These are phyloP conservation scores for Mycteria americana DNA, from an alignment of 2,797 vertebrate genomes.

Conservation along the genomic window DNA sequence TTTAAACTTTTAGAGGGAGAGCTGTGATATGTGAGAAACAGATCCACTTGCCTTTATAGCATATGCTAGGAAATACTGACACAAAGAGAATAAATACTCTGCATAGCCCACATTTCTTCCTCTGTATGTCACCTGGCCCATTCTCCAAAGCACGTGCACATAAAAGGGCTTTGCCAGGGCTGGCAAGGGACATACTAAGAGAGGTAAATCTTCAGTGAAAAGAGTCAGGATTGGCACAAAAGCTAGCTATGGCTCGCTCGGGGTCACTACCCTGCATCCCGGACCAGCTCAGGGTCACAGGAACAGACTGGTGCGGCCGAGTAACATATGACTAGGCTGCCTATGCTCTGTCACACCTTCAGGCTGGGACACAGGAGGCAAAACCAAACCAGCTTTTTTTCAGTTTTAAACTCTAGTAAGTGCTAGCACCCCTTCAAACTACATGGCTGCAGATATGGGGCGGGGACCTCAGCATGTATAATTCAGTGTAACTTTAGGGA, in stretches of 20 bases:
- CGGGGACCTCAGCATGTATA: background rate
- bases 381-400: background rate
- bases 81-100: background rate
- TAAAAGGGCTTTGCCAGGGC: background rate
- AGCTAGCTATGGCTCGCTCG: background rate
- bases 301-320: background rate
- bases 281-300: background rate
- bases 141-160: background rate
- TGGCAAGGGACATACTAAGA: background rate
- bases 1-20: background rate
- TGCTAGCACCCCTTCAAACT: background rate
- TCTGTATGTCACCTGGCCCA: background rate
- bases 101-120: background rate
- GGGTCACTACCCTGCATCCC: background rate
- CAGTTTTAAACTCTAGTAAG: background rate
- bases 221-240: background rate
- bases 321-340: fast-evolving
- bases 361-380: background rate
- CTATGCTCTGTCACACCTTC: background rate
- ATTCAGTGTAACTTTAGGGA: background rate
- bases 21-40: background rate
- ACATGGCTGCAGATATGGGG: background rate
- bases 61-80: background rate
- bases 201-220: background rate
- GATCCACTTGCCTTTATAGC: background rate